Base-by-base conservation (phyloP, 2,113 vertebrate species). In the Lophura nycthemera region DNA sequence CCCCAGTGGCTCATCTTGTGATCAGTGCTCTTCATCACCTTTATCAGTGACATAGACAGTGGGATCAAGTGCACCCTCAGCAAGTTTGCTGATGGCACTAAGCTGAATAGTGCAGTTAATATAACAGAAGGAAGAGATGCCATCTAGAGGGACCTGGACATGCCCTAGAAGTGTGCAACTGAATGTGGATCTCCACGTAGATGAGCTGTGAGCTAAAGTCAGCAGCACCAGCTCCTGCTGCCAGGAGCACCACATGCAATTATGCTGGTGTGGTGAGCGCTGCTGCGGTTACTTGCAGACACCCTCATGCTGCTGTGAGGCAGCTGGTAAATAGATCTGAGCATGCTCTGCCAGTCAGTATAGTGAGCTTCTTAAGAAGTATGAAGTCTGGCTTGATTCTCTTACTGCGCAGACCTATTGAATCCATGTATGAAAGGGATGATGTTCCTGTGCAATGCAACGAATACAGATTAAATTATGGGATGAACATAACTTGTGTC, bases 261-360 rank as follows among this genome's bases (percentile, higher is more conserved):
- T 73, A 0, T 1, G 1, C 18, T 8, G 40, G 42, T 17, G n/a
- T 8, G 29, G 6, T 2, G 4, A 69, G 63, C 0, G 27, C 67
- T 54, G 63, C 2, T 61, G 79, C 45, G 36, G 54, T 42, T 38
- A 48, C 24, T 25, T 86, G n/a, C 56, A 0, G 2, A 4, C 16
- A 24, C 50, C 50, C 6, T 27, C 1, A 1, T 25, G 66, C 63
- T 72, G 4, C 8, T 29, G 65, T 6, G 47, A 72, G 56, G 69
- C 56, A 50, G 24, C 32, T 0, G 3, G 20, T 17, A 67, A 69
- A 65, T 40, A 38, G 15, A 47, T 82, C 48, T 47, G 29, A 90
- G 30, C 25, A 48, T 66, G 17, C 43, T 59, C 60, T 64, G 14
- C n/a, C 63, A 11, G 4, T 82, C 11, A 29, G 9, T 77, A 94